Percentiles rank a stretch among this genome's conserved stretches.
These are phyloP conservation scores for Dermolepida albohirtum DNA, from an alignment of 2,888 invertebrate genomes.

Conservation along the genomic window DNA sequence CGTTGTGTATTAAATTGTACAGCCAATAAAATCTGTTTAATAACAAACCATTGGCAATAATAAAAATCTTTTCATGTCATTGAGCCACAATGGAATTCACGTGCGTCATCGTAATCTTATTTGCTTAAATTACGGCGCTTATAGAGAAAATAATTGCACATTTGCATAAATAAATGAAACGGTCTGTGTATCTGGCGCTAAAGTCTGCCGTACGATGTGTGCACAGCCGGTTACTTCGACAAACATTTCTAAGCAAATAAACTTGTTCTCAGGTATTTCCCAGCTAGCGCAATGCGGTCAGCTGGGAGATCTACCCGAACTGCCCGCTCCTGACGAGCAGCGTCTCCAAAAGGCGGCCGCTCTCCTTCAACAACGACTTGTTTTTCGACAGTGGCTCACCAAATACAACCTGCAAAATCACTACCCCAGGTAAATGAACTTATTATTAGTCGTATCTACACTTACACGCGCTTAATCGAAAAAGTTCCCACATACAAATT, in stretches of 20 bases:
- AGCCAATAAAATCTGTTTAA: too few relatives aligned
- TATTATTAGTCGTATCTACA: not conserved
- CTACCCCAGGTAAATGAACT: constrained; percentile 72
- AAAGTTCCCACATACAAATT: too few relatives aligned
- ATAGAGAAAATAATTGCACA: too few relatives aligned
- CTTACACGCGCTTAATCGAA: too few relatives aligned
- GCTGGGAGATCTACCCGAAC: constrained; percentile 82
- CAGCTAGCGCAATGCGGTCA: constrained; percentile 85
- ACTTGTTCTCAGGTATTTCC: constrained; percentile 76
- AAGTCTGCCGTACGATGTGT: too few relatives aligned
- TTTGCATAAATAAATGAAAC: not conserved
- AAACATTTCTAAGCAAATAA: constrained; percentile 32
- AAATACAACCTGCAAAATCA: constrained; percentile 80
- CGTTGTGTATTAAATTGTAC: too few relatives aligned
- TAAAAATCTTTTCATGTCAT: too few relatives aligned
- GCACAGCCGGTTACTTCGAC: not conserved
- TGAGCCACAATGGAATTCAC: too few relatives aligned
- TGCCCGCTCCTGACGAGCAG: constrained; percentile 87
- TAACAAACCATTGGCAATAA: too few relatives aligned
- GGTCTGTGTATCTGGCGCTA: too few relatives aligned
- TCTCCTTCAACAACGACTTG: constrained; percentile 84
- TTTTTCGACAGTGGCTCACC: constrained; percentile 86
- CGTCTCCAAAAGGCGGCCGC: constrained; percentile 84
- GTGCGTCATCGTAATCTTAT: too few relatives aligned
- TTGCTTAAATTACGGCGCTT: too few relatives aligned